Base-by-base conservation (phyloP, 2,888 invertebrate genomes). In the Morpho deidamia region DNA sequence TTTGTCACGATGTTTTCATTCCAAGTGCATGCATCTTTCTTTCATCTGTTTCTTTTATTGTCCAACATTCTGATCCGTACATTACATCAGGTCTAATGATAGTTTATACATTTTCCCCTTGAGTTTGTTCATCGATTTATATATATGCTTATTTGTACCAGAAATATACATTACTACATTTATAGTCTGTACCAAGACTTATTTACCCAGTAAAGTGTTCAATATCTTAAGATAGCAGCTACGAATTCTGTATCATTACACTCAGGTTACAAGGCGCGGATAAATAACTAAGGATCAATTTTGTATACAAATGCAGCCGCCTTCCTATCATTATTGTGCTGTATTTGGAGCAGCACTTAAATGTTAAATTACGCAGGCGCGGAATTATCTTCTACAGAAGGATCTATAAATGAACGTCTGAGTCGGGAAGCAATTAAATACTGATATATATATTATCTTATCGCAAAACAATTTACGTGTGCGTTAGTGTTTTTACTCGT, bases 261-360 rank as follows among this genome's bases (percentile, higher is more conserved):
- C 12, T 7, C 9, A n/a, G n/a, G 42, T 43, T 42, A 42, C 32
- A 35, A 35, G n/a, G 11, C 35, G 52, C 9, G 46, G 48, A 32
- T 47, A 40, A 35, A 49, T 34, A 35, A 42, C 11, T 32, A 40
- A 43, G 39, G 44, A 43, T 42, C 51, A 45, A 38, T 51, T 48
- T 34, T 11, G 39, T 44, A 44, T 42, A 46, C 47, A 53, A 44
- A 35, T 23, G 11, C 38, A 53, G 59, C 56, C n/a, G 56, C 60
- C 54, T 53, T 48, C 53, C 55, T 52, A 57, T 55, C 54, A 50
- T 56, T 48, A 55, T 32, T 43, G 43, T 34, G 11, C 48, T 37
- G 56, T 66, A 79, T 81, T 77, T 68, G 72, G 78, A 75, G 60
- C 72, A 66, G 69, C 81, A 77, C 76, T 81, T 63, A 64, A 70